Percentiles rank a stretch among this genome's conserved stretches.
Conservation (phyloP, 2,113 vertebrate species). For the Corythornis cristatus region DNA sequence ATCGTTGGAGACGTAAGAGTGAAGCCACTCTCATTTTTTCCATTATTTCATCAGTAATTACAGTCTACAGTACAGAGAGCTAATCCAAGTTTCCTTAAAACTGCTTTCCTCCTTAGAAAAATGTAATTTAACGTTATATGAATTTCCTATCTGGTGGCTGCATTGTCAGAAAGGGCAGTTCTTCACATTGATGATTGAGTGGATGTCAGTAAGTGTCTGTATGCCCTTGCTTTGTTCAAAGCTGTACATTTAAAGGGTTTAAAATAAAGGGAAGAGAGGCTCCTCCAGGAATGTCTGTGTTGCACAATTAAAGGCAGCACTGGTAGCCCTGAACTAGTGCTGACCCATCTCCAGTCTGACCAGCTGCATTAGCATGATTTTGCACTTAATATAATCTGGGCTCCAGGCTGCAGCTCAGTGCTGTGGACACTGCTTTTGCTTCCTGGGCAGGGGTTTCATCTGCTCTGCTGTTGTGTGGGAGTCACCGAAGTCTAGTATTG, state of each 20-base stretch:
- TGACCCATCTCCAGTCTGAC: neutral
- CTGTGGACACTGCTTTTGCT: neutral
- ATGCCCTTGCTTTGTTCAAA: neutral
- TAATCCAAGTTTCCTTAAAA: neutral
- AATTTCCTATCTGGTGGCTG: neutral
- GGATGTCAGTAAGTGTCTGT: neutral
- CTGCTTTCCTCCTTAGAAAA: neutral
- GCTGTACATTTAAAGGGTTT: neutral
- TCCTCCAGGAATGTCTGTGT: neutral
- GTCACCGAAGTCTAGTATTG: neutral
- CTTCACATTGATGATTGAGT: neutral
- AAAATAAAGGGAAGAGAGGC: neutral
- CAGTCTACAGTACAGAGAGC: neutral
- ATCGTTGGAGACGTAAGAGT: neutral
- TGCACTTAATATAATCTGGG: neutral
- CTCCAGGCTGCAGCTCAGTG: neutral
- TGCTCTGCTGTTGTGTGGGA: neutral
- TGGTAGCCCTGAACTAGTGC: neutral
- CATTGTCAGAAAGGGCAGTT: neutral
- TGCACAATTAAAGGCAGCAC: neutral
- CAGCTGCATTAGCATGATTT: neutral
- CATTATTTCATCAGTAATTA: neutral
- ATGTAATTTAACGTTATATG: neutral
- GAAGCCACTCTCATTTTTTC: neutral
- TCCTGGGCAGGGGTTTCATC: neutral